These are phyloP conservation scores for Aurelia sp. DNA, from an alignment of 30 jellyfish, hydroid and myxozoan genomes.

Conservation along the genomic window DNA sequence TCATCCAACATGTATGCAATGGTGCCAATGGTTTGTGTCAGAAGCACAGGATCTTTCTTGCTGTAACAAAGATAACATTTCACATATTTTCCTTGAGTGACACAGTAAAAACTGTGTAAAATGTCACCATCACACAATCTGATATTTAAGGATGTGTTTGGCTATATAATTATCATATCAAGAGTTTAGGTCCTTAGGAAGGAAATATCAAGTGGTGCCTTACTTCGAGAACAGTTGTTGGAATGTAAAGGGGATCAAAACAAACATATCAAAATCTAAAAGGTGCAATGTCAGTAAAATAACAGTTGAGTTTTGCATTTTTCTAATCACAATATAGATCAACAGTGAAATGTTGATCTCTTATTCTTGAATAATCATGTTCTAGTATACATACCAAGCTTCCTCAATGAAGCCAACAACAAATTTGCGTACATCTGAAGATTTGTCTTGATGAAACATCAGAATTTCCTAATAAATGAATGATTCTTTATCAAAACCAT, in stretches of 20 bases:
- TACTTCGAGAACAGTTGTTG: too few species aligned
- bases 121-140: too few species aligned
- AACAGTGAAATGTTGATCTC: neutral
- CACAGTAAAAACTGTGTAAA: too few species aligned
- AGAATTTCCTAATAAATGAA: constrained; percentile 70
- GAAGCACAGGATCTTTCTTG: constrained; percentile 92
- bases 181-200: too few species aligned
- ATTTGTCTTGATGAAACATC: constrained; percentile 95
- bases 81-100: too few species aligned
- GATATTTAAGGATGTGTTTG: too few species aligned
- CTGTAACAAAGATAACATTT: constrained; percentile 17
- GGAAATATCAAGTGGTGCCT: too few species aligned
- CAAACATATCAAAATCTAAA: too few species aligned
- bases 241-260: too few species aligned
- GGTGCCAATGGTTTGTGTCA: constrained; percentile 92
- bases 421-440: constrained; percentile 86
- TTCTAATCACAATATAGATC: neutral
- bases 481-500: too few species aligned
- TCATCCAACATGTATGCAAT: constrained; percentile 91
- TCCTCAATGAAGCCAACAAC: constrained; percentile 94
- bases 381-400: constrained; percentile 72
- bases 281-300: neutral
- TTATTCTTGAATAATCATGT: too few species aligned
- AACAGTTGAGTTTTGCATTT: neutral
- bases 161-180: too few species aligned